phyloP scores from a whole-genome alignment of 2,888 invertebrate genomes.

The Carterocephalus palaemon region DNA sequence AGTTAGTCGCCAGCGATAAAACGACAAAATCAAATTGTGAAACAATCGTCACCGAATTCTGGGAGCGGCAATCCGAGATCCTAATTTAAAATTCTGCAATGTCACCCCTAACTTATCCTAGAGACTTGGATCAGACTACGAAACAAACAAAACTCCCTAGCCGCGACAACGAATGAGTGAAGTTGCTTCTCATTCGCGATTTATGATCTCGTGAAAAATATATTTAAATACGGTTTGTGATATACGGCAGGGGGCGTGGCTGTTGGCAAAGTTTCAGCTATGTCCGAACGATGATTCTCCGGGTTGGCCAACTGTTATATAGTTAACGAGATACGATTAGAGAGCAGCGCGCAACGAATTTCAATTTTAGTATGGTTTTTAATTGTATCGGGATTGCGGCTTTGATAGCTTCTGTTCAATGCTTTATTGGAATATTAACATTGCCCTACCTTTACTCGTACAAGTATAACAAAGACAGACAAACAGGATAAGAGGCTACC shows the following conservation, averaged over 20 bases:
- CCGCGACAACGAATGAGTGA: conserved; percentile 40
- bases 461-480: too few species aligned
- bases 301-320: not conserved
- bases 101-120: conserved; percentile 36
- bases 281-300: conserved; percentile 33
- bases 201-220: conserved; percentile 48
- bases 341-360: too few species aligned
- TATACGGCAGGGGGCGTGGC: conserved; percentile 39
- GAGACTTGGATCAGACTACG: conserved; percentile 38
- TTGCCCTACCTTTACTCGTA: too few species aligned
- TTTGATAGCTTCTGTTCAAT: too few species aligned
- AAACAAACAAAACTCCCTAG: conserved; percentile 38
- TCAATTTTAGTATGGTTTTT: too few species aligned
- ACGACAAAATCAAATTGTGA: conserved; percentile 11
- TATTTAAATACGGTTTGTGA: conserved; percentile 49
- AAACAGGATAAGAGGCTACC: too few species aligned
- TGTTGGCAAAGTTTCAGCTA: conserved; percentile 45
- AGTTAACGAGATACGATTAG: conserved; percentile 18
- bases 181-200: conserved; percentile 46
- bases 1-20: conserved; percentile 13
- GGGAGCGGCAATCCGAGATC: conserved; percentile 19
- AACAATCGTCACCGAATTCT: conserved; percentile 20
- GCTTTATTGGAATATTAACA: too few species aligned
- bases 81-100: conserved; percentile 38
- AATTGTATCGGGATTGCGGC: too few species aligned